Evolutionary conservation across 1,140 invertebrate species (phyloP), one percentile per base, ranked within the genome.

Genomic region (Aporrectodea caliginosa): DNA sequence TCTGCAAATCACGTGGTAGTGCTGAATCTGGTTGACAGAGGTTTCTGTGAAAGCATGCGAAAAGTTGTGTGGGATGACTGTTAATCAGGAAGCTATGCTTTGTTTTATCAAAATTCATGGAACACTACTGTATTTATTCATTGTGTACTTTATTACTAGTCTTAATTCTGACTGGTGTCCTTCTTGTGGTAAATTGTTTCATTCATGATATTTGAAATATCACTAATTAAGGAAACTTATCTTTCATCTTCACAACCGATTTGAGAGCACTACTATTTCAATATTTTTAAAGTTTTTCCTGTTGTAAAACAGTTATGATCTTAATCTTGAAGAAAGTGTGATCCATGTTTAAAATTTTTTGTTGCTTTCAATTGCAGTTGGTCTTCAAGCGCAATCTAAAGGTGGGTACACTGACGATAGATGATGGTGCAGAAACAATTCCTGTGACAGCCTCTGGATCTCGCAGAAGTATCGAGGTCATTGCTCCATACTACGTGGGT

Each of bases 401-500:
- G 90, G 34, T 79, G 77, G 93, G 92, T 0, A 91, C 91, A 79
- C 86, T 96, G n/a, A 89, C 89, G 0, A 90, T 94, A 0, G 94
- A 95, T 85, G n/a, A n/a, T n/a, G n/a, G n/a, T n/a, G 90, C 90
- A 0, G 89, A 91, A 31, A 84, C 90, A 43, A 84, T 91, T 0
- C 88, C 90, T 6, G 90, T 90, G 1, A 88, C 88, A 72, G 91
- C 92, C 0, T 76, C 85, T 16, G 91, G 92, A 79, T 81, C 84
- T 12, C 88, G 90, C 0, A 90, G 88, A 0, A 89, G 90, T 0
- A 90, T 94, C 0, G 91, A 93, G 78, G 87, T 94, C 0, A 87
- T 88, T 78, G 87, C 91, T 29, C 94, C 95, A 0, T 92, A 93
- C 84, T 97, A 92, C 84, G 89, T 97, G 33, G 96, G 96, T 31